Percentiles rank a stretch among this genome's conserved stretches.
These are phyloP conservation scores for Bombus waltoni DNA, from an alignment of 1,140 invertebrate species.

Conservation along the genomic window DNA sequence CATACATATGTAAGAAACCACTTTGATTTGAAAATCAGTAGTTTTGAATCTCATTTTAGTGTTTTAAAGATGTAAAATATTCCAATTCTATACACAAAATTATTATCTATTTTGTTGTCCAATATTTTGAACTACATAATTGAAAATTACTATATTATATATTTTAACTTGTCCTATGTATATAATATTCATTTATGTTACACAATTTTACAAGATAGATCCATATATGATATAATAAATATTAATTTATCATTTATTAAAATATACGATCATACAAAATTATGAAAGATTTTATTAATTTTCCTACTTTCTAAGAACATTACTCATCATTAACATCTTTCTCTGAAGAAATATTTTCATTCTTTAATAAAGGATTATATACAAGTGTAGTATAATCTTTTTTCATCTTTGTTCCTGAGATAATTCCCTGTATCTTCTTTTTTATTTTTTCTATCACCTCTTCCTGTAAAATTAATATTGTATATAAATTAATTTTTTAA, in stretches of 20 bases:
- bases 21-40: not conserved
- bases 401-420: conserved; percentile 59
- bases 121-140: not conserved
- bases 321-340: not conserved
- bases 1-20: not conserved
- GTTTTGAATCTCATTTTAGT: conserved; percentile 8
- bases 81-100: not conserved
- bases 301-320: not conserved
- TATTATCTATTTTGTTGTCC: not conserved
- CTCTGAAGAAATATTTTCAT: not conserved
- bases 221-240: not conserved
- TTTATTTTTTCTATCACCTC: conserved; percentile 82
- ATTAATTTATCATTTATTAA: not conserved
- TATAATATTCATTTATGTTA: not conserved
- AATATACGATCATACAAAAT: not conserved
- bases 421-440: conserved; percentile 77
- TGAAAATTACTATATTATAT: not conserved
- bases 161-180: not conserved
- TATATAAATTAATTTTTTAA: not conserved
- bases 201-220: not conserved
- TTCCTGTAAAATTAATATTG: conserved; percentile 81
- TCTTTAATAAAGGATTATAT: not conserved
- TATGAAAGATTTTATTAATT: not conserved
- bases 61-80: not conserved
- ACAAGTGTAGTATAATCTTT: not conserved